These are phyloP conservation scores for Pangasianodon hypophthalmus DNA, from an alignment of 2,113 vertebrate genomes.

Conservation along the genomic window DNA sequence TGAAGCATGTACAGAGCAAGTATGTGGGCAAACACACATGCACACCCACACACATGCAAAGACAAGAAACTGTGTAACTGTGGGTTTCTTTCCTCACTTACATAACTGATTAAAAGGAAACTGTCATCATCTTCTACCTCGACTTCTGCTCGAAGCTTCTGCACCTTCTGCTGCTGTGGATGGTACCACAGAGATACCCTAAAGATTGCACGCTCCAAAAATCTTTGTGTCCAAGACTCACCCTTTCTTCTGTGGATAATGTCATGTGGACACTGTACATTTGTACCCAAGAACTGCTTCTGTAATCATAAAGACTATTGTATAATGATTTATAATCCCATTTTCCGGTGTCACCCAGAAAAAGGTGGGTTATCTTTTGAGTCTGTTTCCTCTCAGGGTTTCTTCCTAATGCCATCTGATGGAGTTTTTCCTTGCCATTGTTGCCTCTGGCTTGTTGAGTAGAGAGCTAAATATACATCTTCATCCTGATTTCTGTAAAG, in stretches of 20 bases:
- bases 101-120: background rate
- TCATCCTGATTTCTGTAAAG: background rate
- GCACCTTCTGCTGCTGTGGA: background rate
- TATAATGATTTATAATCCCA: background rate
- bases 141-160: background rate
- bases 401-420: background rate
- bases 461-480: background rate
- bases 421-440: background rate
- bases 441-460: background rate
- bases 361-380: background rate
- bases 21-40: constrained; percentile 30
- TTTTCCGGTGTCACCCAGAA: background rate
- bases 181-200: background rate
- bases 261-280: background rate
- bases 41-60: constrained; percentile 25
- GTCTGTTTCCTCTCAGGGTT: background rate
- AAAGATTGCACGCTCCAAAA: too few species aligned
- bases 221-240: background rate
- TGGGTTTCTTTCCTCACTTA: background rate
- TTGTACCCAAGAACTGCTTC: background rate
- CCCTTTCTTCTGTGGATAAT: background rate
- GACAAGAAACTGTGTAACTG: background rate
- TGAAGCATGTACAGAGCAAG: constrained; percentile 54
- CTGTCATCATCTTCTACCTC: background rate
- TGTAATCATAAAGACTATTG: background rate